A percentile compares a stretch with the other conserved stretches of the same genome.
Evolutionary conservation across 2,888 invertebrate species (phyloP).

Genomic region (Archips xylosteana): DNA sequence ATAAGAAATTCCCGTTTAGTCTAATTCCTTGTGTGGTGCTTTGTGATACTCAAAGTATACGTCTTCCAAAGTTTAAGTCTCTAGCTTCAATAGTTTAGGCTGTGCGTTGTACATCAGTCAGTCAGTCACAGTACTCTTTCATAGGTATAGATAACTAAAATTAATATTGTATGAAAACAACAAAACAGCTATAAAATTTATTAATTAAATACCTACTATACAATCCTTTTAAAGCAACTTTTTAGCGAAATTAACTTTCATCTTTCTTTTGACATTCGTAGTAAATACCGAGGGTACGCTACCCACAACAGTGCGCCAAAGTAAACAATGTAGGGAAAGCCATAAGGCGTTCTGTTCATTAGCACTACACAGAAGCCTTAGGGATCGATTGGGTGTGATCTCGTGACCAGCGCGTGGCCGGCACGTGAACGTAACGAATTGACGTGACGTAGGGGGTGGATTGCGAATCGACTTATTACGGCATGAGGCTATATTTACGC

Average conservation of each 20-base stretch:
- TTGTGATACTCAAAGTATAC: too few relatives aligned
- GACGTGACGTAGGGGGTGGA: constrained; percentile 35
- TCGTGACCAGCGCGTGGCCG: constrained; percentile 46
- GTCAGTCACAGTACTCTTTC: too few relatives aligned
- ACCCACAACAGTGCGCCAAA: background rate
- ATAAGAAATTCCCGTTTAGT: too few relatives aligned
- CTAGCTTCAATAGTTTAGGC: too few relatives aligned
- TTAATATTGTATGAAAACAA: too few relatives aligned
- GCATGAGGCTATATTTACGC: constrained; percentile 2
- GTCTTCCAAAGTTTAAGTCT: too few relatives aligned
- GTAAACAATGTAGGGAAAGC: background rate
- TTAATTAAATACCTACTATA: too few relatives aligned
- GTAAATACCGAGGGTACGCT: background rate
- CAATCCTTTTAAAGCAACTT: background rate
- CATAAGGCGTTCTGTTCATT: constrained; percentile 12
- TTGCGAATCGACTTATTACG: constrained; percentile 15
- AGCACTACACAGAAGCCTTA: constrained; percentile 12
- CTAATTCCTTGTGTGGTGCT: too few relatives aligned
- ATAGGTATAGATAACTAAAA: too few relatives aligned
- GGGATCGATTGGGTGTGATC: constrained; percentile 32
- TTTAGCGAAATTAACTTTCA: background rate
- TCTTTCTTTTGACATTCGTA: too few relatives aligned
- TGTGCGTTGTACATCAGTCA: too few relatives aligned
- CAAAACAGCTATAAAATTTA: too few relatives aligned
- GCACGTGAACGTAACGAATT: constrained; percentile 43